These are phyloP conservation scores for Nyleta sp. DNA, from an alignment of 2,888 invertebrate species.

Conservation along the genomic window DNA sequence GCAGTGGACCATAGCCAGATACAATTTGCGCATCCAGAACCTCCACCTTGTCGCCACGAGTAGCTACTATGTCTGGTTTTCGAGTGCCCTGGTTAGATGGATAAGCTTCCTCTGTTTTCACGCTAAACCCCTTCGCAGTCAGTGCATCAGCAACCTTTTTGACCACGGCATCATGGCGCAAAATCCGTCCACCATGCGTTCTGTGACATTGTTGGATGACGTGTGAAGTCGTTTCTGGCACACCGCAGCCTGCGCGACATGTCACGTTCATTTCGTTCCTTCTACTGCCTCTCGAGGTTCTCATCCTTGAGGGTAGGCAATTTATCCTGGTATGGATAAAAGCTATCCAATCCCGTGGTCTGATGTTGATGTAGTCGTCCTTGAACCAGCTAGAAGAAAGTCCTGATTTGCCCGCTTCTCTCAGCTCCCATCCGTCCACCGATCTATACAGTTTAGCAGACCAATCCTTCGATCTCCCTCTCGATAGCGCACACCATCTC, in stretches of 20 bases:
- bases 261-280: not conserved
- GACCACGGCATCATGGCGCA: slow-evolving; percentile 26
- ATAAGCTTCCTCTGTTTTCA: too few relatives aligned
- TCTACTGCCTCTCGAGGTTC: slow-evolving; percentile 70
- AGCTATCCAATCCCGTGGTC: slow-evolving; percentile 74
- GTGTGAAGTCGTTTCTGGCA: slow-evolving; percentile 38
- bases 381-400: slow-evolving; percentile 61
- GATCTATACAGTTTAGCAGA: not conserved
- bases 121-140: too few relatives aligned
- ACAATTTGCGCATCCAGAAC: too few relatives aligned
- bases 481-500: too few relatives aligned
- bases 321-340: slow-evolving; percentile 73
- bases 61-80: too few relatives aligned
- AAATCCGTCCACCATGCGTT: not conserved
- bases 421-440: slow-evolving; percentile 33
- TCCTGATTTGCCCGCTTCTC: not conserved
- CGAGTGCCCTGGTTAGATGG: too few relatives aligned
- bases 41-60: too few relatives aligned
- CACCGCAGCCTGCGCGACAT: slow-evolving; percentile 37
- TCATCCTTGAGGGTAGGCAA: slow-evolving; percentile 70
- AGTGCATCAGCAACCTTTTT: too few relatives aligned
- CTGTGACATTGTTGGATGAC: slow-evolving; percentile 24
- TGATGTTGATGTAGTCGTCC: slow-evolving; percentile 63
- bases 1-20: too few relatives aligned
- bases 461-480: not conserved